Evolutionary conservation across 2,888 invertebrate species (phyloP).

Genomic region (Cyaniris semiargus): DNA sequence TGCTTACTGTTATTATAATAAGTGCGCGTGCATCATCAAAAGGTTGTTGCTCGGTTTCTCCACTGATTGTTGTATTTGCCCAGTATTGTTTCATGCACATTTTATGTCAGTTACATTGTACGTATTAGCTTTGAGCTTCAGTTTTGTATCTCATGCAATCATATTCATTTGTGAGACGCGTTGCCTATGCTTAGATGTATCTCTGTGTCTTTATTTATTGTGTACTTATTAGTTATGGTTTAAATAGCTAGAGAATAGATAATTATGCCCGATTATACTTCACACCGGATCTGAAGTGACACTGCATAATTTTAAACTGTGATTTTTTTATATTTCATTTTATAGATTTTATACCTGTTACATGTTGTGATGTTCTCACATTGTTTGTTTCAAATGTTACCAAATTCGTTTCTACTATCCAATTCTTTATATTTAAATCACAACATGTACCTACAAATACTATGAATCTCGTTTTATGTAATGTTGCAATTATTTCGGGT

Average conservation of each 20-base stretch:
- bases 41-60: not conserved
- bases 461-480: conserved; percentile 55
- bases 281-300: conserved; percentile 75
- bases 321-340: conserved; percentile 77
- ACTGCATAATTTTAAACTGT: conserved; percentile 80
- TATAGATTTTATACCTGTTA: conserved; percentile 75
- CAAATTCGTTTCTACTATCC: conserved; percentile 53
- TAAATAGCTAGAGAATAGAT: conserved; percentile 63
- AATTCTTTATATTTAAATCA: conserved; percentile 57
- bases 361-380: conserved; percentile 73
- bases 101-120: not conserved
- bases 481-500: conserved; percentile 56
- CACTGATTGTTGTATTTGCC: not conserved
- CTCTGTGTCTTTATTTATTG: conserved; percentile 72
- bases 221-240: conserved; percentile 78
- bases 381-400: conserved; percentile 52
- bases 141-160: conserved; percentile 35
- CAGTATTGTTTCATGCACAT: not conserved
- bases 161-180: conserved; percentile 64
- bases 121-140: conserved; percentile 25
- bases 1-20: not conserved
- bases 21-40: not conserved
- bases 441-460: conserved; percentile 62
- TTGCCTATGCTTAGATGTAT: conserved; percentile 73
- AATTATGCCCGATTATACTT: conserved; percentile 64